Evolutionary conservation across 2,113 vertebrate genomes (phyloP).

Genomic region (Centrocercus urophasianus): DNA sequence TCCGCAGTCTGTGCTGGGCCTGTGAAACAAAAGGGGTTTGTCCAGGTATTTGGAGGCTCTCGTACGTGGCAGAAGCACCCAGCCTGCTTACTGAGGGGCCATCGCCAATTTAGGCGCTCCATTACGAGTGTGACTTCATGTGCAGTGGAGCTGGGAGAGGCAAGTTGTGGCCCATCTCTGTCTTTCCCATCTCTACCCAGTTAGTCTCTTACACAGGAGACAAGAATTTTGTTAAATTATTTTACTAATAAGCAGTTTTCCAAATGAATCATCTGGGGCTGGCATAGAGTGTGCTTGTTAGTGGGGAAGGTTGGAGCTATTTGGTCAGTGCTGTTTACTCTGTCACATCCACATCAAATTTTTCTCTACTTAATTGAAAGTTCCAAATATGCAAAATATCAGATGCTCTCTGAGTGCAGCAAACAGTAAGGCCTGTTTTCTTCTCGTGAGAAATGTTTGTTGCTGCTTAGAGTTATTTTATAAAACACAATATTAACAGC

Average conservation of each 20-base stretch:
- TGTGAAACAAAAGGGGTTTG: constrained; percentile 30
- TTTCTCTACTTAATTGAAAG: neutral
- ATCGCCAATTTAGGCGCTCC: neutral
- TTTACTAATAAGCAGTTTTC: constrained; percentile 13
- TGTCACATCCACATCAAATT: neutral
- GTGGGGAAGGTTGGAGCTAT: neutral
- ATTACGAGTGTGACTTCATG: neutral
- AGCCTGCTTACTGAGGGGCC: neutral
- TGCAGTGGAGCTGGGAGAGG: neutral
- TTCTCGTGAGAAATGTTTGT: neutral
- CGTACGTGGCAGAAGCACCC: neutral
- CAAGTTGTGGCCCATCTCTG: neutral
- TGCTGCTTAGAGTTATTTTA: neutral
- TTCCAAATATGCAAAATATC: neutral
- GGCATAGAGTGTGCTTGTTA: neutral
- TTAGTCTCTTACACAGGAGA: neutral
- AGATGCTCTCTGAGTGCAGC: neutral
- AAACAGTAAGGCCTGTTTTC: neutral
- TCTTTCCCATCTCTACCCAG: neutral
- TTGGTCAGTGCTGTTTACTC: neutral
- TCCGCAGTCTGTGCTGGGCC: neutral
- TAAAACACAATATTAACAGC: neutral
- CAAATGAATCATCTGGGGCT: neutral
- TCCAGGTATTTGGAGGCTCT: neutral
- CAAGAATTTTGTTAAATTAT: neutral